phyloP scores from a whole-genome alignment of 2,797 vertebrate genomes.

The Girardinus metallicus region DNA sequence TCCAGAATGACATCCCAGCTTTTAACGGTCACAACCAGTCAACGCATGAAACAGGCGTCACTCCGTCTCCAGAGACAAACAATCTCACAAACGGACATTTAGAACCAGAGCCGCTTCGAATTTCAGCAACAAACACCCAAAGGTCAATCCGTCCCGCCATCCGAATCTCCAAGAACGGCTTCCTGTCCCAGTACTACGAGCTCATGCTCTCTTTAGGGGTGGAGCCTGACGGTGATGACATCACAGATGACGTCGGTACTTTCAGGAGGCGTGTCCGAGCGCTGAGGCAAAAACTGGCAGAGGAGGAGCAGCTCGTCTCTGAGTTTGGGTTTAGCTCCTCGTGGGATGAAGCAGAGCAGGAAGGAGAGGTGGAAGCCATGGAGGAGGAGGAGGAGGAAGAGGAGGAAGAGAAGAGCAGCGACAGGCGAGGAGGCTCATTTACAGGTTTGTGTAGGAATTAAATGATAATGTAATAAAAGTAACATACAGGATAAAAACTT shows the following conservation, averaged over 20 bases:
- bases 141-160: background rate
- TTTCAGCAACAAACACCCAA: background rate
- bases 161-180: constrained; percentile 66
- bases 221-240: constrained; percentile 69
- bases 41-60: constrained; percentile 19
- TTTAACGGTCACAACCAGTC: background rate
- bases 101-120: background rate
- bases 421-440: constrained; percentile 80
- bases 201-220: constrained; percentile 87
- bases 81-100: constrained; percentile 23
- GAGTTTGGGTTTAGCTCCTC: constrained; percentile 69
- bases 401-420: constrained; percentile 14
- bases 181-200: constrained; percentile 87
- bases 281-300: constrained; percentile 58
- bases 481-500: too few relatives aligned
- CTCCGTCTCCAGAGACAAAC: background rate
- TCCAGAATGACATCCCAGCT: constrained; percentile 4
- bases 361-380: constrained; percentile 61
- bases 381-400: constrained; percentile 29
- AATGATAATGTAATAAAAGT: background rate
- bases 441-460: constrained; percentile 81
- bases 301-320: constrained; percentile 68
- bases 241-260: constrained; percentile 40
- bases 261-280: constrained; percentile 65
- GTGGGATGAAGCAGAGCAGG: constrained; percentile 12